Base-by-base conservation (phyloP, 2,888 invertebrate species). In the Scrobipalpa atriplicella region DNA sequence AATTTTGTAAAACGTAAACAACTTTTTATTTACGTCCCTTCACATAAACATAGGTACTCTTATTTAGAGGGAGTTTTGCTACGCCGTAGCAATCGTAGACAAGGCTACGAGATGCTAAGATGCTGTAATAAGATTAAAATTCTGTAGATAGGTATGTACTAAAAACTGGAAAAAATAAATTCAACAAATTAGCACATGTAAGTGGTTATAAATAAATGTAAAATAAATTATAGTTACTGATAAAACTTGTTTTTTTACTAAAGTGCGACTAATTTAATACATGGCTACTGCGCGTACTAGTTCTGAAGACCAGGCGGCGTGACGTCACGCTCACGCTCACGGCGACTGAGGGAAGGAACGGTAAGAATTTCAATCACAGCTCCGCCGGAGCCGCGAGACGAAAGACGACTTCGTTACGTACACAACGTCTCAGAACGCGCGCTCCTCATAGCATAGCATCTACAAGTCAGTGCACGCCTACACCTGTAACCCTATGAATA, bases 361-460 rank as follows among this genome's bases (percentile, higher is more conserved):
- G 76, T 77, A 84, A 82, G 83, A 84, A 83, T 85, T 82, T 81
- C 84, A 83, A 85, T 84, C 83, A 82, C 80, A 77, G 75, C 68
- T n/a, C n/a, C n/a, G 75, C 67, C 75, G 74, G 72, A 75, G 78
- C 76, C 68, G 68, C 73, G 78, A 83, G 81, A 86, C 84, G 83
- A 84, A 86, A 83, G 78, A 81, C 79, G 79, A 84, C 80, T 82
- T 78, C 78, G 78, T 81, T 76, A 79, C 74, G 71, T 75, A 69
- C 67, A 68, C 68, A 65, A 62, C 47, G 47, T 47, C n/a, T n/a
- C 47, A 47, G 16, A 6, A n/a, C 47, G 47, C n/a, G n/a, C 47
- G 47, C 47, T 47, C 5, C 52, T 43, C 64, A 58, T 67, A 51
- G n/a, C n/a, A n/a, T n/a, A n/a, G n/a, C n/a, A n/a, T 56, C 65